phyloP scores from a whole-genome alignment of 1,140 invertebrate genomes.

The Littorina saxatilis region DNA sequence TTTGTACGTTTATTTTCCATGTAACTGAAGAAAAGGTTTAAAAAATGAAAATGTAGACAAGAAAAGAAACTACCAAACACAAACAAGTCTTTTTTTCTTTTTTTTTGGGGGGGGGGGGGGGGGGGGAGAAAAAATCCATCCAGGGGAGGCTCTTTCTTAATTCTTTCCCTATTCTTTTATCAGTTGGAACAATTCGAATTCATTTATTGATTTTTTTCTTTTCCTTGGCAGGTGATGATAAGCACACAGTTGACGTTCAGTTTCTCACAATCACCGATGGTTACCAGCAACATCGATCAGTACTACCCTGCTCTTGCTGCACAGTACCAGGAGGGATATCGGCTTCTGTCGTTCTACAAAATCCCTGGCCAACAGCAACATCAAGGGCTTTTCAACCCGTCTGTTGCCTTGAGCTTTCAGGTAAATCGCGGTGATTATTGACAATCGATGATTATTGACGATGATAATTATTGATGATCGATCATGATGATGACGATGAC shows the following conservation, averaged over 20 bases:
- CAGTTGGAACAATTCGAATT: not conserved
- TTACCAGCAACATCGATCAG: constrained; percentile 48
- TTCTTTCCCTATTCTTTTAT: not conserved
- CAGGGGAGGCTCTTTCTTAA: too few species aligned
- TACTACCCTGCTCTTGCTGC: constrained; percentile 50
- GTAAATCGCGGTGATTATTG: not conserved
- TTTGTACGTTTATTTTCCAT: too few species aligned
- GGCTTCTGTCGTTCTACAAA: constrained; percentile 50
- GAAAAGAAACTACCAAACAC: too few species aligned
- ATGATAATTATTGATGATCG: too few species aligned
- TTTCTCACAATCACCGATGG: constrained; percentile 25
- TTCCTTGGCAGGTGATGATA: constrained; percentile 36
- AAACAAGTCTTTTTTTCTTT: not conserved
- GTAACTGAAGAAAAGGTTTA: too few species aligned
- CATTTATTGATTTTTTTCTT: not conserved
- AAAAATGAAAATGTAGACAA: too few species aligned
- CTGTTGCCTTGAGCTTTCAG: constrained; percentile 24
- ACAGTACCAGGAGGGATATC: constrained; percentile 44
- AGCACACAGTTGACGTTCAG: constrained; percentile 23
- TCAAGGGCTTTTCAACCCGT: not conserved
- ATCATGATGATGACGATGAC: too few species aligned
- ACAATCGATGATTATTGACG: not conserved
- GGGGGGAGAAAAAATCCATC: too few species aligned
- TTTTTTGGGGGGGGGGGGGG: too few species aligned
- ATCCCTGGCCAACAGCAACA: constrained; percentile 37